These are phyloP conservation scores for Trematocara macrostoma DNA, from an alignment of 2,113 vertebrate genomes.

Conservation along the genomic window DNA sequence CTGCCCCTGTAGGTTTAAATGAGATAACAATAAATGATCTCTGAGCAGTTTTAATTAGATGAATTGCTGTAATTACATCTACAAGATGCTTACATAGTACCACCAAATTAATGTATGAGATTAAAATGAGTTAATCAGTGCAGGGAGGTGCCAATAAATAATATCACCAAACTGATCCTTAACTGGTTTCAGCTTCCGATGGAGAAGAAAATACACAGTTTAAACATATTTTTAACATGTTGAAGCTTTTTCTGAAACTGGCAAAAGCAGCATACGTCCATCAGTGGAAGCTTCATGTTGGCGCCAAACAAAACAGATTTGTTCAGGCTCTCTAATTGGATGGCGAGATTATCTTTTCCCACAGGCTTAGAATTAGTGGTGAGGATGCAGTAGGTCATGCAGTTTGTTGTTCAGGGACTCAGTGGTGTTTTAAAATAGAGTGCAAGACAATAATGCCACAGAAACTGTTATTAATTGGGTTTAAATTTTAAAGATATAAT, in stretches of 20 bases:
- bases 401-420: constrained; percentile 8
- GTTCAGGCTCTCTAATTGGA: constrained; percentile 56
- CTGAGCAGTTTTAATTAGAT: neutral
- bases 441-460: neutral
- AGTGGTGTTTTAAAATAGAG: neutral
- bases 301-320: constrained; percentile 41
- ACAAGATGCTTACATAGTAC: neutral
- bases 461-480: neutral
- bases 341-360: constrained; percentile 51
- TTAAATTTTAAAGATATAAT: neutral
- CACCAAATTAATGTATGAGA: neutral
- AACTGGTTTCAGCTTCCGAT: neutral
- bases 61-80: neutral
- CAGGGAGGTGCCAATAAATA: neutral
- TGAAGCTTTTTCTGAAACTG: neutral
- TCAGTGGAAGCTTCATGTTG: neutral
- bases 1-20: neutral
- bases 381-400: constrained; percentile 31
- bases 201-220: neutral
- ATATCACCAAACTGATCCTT: neutral
- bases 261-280: neutral
- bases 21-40: neutral
- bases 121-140: neutral
- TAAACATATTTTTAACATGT: neutral
- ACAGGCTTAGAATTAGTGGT: constrained; percentile 43